A percentile compares a stretch with the other conserved stretches of the same genome.
Conservation (phyloP, 2,113 vertebrate genomes). For the Elachura formosa region DNA sequence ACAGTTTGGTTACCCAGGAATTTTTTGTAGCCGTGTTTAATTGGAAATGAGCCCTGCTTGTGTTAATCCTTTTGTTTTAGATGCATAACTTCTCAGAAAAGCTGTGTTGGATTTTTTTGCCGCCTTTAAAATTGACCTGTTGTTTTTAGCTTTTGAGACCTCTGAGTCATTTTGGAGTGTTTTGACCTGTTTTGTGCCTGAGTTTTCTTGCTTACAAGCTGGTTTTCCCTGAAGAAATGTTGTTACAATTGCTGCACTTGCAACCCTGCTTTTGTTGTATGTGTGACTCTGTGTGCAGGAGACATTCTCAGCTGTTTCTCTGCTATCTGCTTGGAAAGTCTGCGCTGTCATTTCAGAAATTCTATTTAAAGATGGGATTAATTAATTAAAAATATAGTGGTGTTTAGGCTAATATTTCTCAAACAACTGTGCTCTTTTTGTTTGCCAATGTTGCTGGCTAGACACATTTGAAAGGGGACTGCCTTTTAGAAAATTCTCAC, state of each 20-base stretch:
- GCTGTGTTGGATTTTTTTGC: background rate
- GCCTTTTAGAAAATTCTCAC: background rate
- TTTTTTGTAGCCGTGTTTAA: background rate
- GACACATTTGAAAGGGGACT: background rate
- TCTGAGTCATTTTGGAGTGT: background rate
- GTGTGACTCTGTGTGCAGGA: background rate
- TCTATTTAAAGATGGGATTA: background rate
- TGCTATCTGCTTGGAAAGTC: background rate
- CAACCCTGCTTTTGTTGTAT: background rate
- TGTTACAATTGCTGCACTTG: background rate
- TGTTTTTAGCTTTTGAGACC: background rate
- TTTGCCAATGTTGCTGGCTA: background rate
- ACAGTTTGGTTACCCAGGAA: background rate
- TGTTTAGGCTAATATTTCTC: background rate
- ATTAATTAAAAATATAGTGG: background rate
- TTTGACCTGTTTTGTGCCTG: background rate
- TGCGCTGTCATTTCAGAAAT: background rate
- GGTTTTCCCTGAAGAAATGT: background rate
- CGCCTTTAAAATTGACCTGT: background rate
- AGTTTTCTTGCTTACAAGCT: slow-evolving; percentile 4
- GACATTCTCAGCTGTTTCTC: background rate
- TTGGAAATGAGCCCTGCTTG: background rate
- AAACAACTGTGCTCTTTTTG: background rate
- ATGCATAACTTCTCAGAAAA: background rate
- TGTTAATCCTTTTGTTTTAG: background rate